Evolutionary conservation across 92 coral and sea anemone species (phyloP).

Genomic region (Phenganax marumi): DNA sequence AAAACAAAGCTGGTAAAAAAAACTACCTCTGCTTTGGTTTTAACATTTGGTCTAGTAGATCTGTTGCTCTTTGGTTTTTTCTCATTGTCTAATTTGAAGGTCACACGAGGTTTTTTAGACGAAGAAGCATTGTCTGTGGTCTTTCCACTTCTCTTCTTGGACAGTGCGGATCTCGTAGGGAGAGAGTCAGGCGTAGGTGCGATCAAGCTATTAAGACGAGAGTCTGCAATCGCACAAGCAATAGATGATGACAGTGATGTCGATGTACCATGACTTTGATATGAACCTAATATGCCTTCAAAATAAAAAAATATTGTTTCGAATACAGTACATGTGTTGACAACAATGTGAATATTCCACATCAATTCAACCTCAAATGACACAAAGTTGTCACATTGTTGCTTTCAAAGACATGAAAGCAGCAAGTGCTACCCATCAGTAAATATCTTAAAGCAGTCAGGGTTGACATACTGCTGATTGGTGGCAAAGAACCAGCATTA

Average conservation of each 20-base stretch:
- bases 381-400: background rate
- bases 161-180: constrained; percentile 6
- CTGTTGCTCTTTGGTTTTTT: background rate
- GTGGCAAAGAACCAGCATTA: constrained; percentile 30
- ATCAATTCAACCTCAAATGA: no score
- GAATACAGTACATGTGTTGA: no score
- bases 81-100: constrained; percentile 32
- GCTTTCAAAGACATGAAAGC: background rate
- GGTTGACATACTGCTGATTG: constrained; percentile 30
- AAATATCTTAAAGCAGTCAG: background rate
- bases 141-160: constrained; percentile 31
- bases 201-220: constrained; percentile 37
- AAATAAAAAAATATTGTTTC: background rate
- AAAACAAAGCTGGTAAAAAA: background rate
- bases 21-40: constrained; percentile 36
- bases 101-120: constrained; percentile 35
- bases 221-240: constrained; percentile 40
- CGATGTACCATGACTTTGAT: constrained; percentile 2
- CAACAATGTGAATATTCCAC: no score
- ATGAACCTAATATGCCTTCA: constrained; percentile 29
- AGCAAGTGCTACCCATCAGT: background rate
- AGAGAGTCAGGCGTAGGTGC: constrained; percentile 39
- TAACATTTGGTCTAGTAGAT: constrained; percentile 23
- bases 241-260: constrained; percentile 37
- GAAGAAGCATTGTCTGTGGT: constrained; percentile 7